Percentiles rank a stretch among this genome's conserved stretches.
phyloP scores from a whole-genome alignment of 1,140 invertebrate genomes.

The Spodoptera frugiperda region DNA sequence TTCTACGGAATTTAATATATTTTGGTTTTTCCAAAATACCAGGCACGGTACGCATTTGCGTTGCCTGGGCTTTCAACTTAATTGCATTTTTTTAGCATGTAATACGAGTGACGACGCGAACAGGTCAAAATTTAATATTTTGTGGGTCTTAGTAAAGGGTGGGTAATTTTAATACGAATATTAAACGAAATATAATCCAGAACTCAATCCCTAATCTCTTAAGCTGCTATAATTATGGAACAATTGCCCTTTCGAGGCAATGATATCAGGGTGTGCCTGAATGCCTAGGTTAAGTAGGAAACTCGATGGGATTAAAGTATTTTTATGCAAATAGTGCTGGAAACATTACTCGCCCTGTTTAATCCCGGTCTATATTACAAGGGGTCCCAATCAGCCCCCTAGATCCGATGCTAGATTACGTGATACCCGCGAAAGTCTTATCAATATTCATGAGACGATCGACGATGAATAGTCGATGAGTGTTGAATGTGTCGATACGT shows the following conservation, averaged over 20 bases:
- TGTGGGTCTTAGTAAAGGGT: no score
- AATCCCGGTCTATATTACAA: slow-evolving; percentile 41
- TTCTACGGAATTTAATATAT: no score
- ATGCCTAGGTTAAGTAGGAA: no score
- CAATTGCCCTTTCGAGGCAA: neutral
- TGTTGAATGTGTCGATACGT: slow-evolving; percentile 60
- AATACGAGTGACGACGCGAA: no score
- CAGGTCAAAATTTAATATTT: no score
- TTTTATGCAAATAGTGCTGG: slow-evolving; percentile 35
- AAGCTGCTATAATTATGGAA: neutral
- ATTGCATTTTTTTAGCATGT: no score
- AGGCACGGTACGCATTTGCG: no score
- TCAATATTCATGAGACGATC: slow-evolving; percentile 75
- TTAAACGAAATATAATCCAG: no score
- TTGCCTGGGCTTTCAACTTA: no score
- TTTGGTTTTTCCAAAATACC: no score
- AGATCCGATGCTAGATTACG: slow-evolving; percentile 65
- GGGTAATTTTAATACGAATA: no score
- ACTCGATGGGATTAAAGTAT: neutral
- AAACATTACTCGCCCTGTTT: slow-evolving; percentile 37
- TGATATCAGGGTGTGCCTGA: neutral
- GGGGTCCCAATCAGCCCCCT: slow-evolving; percentile 59
- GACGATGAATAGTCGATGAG: slow-evolving; percentile 73
- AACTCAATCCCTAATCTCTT: no score
- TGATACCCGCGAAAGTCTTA: slow-evolving; percentile 69